Conservation (phyloP, 2,113 vertebrate species). For the Neotragus pygmaeus region DNA sequence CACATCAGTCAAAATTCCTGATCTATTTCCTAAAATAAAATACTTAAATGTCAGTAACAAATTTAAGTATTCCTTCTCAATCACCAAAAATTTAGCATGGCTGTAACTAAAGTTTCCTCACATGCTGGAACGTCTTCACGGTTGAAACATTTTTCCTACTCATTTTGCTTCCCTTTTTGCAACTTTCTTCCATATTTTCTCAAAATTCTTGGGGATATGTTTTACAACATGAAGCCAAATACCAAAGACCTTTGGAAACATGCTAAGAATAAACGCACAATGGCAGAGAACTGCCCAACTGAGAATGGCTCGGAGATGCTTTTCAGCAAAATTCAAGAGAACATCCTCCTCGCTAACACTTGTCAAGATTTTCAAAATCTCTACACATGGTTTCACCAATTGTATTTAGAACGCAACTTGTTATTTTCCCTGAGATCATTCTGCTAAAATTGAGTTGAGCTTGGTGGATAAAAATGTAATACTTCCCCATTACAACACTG, state of each 20-base stretch:
- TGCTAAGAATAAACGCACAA: not conserved
- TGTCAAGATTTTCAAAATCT: conserved; percentile 26
- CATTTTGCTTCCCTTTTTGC: not conserved
- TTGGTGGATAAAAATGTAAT: conserved; percentile 43
- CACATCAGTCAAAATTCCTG: not conserved
- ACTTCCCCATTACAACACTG: conserved; percentile 32
- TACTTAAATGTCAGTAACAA: not conserved
- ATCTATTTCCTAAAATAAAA: conserved; percentile 8
- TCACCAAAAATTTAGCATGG: not conserved
- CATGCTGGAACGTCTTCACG: not conserved
- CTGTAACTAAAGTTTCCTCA: not conserved
- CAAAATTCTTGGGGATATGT: not conserved
- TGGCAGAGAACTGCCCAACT: not conserved
- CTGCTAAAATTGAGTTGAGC: conserved; percentile 42
- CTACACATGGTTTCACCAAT: not conserved
- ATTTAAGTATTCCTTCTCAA: conserved; percentile 25
- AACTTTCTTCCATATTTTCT: not conserved
- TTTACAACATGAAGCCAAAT: not conserved
- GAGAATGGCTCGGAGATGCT: not conserved
- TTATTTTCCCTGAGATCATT: conserved; percentile 36
- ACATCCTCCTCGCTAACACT: not conserved
- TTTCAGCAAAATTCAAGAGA: not conserved
- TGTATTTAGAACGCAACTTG: conserved; percentile 48
- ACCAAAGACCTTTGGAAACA: not conserved
- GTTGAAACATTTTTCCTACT: not conserved